Percentiles rank a stretch among this genome's conserved stretches.
phyloP scores from a whole-genome alignment of 1,140 invertebrate species.

The Frieseomelitta varia region DNA sequence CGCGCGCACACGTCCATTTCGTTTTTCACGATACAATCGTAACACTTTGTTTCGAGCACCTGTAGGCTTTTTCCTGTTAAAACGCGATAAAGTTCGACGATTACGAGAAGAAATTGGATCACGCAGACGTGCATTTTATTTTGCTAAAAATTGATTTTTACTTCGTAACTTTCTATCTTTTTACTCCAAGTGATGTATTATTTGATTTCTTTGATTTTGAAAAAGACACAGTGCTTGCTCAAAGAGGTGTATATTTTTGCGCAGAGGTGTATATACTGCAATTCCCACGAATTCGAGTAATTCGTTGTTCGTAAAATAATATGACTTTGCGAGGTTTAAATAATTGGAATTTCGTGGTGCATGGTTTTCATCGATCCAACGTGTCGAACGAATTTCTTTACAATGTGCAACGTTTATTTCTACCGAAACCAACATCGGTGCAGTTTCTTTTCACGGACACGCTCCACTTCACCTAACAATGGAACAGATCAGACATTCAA shows the following conservation, averaged over 20 bases:
- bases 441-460: neutral
- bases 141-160: too few species aligned
- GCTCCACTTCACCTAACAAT: neutral
- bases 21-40: neutral
- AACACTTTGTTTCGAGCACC: neutral
- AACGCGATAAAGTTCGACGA: neutral
- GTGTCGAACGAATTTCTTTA: neutral
- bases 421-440: neutral
- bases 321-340: neutral
- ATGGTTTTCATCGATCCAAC: neutral
- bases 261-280: too few species aligned
- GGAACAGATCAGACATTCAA: neutral
- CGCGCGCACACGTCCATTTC: neutral
- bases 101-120: neutral
- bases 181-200: too few species aligned
- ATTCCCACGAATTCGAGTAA: too few species aligned
- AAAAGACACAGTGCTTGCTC: too few species aligned
- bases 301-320: neutral
- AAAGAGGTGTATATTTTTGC: too few species aligned
- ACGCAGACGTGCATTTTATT: too few species aligned
- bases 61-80: neutral
- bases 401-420: neutral
- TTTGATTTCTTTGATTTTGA: too few species aligned
- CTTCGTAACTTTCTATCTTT: too few species aligned
- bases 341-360: neutral